Conservation (phyloP, 2,113 vertebrate species). For the zebrafish (Danio rerio) region DNA sequence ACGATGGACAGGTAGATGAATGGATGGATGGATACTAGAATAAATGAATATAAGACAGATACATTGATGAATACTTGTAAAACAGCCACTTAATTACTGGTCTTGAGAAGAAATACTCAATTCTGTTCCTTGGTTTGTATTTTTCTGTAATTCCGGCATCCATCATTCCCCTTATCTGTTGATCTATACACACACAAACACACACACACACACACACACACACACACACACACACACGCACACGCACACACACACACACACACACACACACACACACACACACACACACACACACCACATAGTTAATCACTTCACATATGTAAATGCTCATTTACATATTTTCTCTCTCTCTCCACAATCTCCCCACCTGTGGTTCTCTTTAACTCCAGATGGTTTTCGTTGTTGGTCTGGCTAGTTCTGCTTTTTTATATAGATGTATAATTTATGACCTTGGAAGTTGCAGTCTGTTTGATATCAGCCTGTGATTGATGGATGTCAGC, state of each 20-base stretch:
- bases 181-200: neutral
- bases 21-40: neutral
- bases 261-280: neutral
- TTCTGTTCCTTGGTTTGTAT: neutral
- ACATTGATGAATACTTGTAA: too few species aligned
- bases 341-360: neutral
- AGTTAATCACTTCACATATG: constrained; percentile 5
- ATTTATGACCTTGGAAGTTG: constrained; percentile 23
- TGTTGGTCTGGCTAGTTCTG: neutral
- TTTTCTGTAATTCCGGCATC: neutral
- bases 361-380: neutral
- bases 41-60: too few species aligned
- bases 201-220: neutral
- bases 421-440: constrained; percentile 8
- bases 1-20: neutral
- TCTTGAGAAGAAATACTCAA: neutral
- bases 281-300: too few species aligned
- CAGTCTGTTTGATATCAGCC: constrained; percentile 11
- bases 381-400: neutral
- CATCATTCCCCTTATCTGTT: neutral
- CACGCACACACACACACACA: too few species aligned
- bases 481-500: constrained; percentile 33
- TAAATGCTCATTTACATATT: neutral
- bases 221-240: too few species aligned
- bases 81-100: neutral